These are phyloP conservation scores for Dastarcus helophoroides DNA, from an alignment of 2,888 invertebrate genomes.

Conservation along the genomic window DNA sequence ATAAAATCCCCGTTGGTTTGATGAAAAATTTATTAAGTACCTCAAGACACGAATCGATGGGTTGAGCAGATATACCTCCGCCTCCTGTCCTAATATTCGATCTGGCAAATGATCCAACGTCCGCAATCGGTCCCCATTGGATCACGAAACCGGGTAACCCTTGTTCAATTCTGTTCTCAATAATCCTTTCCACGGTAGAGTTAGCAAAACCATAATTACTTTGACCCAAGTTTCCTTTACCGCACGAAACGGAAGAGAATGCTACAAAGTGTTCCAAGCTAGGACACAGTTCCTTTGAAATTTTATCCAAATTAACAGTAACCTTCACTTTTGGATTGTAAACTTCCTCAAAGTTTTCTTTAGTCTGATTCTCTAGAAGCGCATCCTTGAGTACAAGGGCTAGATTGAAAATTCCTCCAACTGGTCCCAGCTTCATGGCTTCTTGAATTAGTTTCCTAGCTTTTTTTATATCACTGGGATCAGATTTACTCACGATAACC, in stretches of 20 bases:
- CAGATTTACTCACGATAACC: slow-evolving; percentile 34
- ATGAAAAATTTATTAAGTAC: slow-evolving; percentile 17
- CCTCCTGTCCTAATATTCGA: slow-evolving; percentile 12
- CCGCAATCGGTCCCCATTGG: slow-evolving; percentile 22
- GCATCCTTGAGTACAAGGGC: slow-evolving; percentile 47
- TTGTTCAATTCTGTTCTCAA: slow-evolving; percentile 18
- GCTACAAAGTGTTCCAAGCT: slow-evolving; percentile 24
- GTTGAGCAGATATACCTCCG: slow-evolving; percentile 13
- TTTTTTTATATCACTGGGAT: slow-evolving; percentile 31
- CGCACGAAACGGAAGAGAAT: slow-evolving; percentile 20
- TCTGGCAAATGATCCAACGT: slow-evolving; percentile 16
- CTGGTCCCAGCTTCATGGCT: slow-evolving; percentile 38
- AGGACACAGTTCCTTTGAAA: slow-evolving; percentile 40
- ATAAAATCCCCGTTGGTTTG: slow-evolving; percentile 14
- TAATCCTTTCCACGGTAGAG: slow-evolving; percentile 22
- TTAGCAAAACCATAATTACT: slow-evolving; percentile 23
- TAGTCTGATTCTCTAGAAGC: slow-evolving; percentile 42
- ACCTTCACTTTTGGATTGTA: slow-evolving; percentile 47
- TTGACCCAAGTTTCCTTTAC: slow-evolving; percentile 22
- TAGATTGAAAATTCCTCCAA: slow-evolving; percentile 56
- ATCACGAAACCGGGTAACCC: slow-evolving; percentile 21
- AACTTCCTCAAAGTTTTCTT: slow-evolving; percentile 40
- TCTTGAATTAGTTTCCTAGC: slow-evolving; percentile 34
- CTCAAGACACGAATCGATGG: slow-evolving; percentile 15
- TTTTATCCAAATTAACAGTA: slow-evolving; percentile 44